Evolutionary conservation across 2,888 invertebrate species (phyloP).

Genomic region (Sarcophaga carnaria): DNA sequence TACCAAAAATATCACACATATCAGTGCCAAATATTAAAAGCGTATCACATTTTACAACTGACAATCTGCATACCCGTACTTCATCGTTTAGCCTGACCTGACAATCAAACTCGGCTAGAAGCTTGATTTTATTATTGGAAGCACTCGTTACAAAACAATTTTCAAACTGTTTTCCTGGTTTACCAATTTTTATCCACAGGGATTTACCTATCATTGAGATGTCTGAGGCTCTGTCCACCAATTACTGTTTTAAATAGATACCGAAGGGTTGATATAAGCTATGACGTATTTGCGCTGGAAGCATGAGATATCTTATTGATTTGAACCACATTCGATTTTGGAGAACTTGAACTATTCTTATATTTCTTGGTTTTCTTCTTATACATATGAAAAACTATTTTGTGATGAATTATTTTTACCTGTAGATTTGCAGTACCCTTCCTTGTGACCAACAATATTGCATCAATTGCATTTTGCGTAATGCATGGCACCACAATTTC

Average conservation of each 20-base stretch:
- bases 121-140: conserved; percentile 35
- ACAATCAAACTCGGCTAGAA: conserved; percentile 35
- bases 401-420: background rate
- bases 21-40: too few relatives aligned
- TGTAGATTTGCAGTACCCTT: background rate
- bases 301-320: conserved; percentile 38
- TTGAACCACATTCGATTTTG: background rate
- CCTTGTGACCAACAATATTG: conserved; percentile 34
- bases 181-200: conserved; percentile 27
- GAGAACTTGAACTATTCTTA: too few relatives aligned
- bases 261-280: conserved; percentile 2
- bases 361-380: too few relatives aligned
- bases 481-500: too few relatives aligned
- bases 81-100: conserved; percentile 23
- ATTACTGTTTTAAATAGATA: too few relatives aligned
- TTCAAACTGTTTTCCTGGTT: conserved; percentile 27
- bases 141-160: conserved; percentile 45
- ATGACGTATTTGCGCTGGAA: conserved; percentile 30
- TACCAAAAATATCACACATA: too few relatives aligned
- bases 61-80: background rate
- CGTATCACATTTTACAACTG: conserved; percentile 22
- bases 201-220: conserved; percentile 31
- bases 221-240: conserved; percentile 26
- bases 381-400: background rate
- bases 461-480: background rate